A percentile compares a stretch with the other conserved stretches of the same genome.
These are phyloP conservation scores for Carcharodon carcharias DNA, from an alignment of 2,797 vertebrate species.

Conservation along the genomic window DNA sequence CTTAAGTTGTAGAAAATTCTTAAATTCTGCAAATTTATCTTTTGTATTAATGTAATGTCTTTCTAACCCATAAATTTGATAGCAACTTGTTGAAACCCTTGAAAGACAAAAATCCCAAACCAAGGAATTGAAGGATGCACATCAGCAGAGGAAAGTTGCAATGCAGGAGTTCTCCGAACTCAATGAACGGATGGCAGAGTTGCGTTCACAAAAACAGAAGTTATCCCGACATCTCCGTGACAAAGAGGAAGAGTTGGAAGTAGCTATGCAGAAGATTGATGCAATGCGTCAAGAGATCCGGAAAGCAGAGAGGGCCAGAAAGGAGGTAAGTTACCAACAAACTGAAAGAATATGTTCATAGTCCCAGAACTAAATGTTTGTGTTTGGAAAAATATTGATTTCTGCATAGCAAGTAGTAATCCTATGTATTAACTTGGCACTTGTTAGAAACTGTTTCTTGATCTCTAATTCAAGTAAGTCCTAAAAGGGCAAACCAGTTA, in stretches of 20 bases:
- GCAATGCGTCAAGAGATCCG: constrained; percentile 77
- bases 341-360: background rate
- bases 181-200: constrained; percentile 78
- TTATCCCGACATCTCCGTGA: constrained; percentile 81
- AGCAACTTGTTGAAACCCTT: constrained; percentile 85
- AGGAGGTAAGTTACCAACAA: constrained; percentile 62
- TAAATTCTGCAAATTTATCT: constrained; percentile 7
- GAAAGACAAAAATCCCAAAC: constrained; percentile 80
- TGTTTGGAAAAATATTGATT: background rate
- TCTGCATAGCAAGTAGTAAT: background rate
- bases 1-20: background rate
- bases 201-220: constrained; percentile 82
- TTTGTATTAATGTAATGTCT: constrained; percentile 4
- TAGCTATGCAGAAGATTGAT: constrained; percentile 77
- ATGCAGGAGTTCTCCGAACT: constrained; percentile 86
- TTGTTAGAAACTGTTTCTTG: background rate
- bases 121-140: constrained; percentile 86
- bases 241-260: constrained; percentile 86
- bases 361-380: background rate
- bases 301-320: constrained; percentile 77
- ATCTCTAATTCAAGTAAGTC: background rate
- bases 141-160: constrained; percentile 81
- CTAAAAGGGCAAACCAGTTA: background rate
- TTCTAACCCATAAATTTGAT: constrained; percentile 41
- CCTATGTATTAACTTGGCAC: background rate